A percentile compares a stretch with the other conserved stretches of the same genome.
These are phyloP conservation scores for Andrena dorsata DNA, from an alignment of 2,888 invertebrate species.

Conservation along the genomic window DNA sequence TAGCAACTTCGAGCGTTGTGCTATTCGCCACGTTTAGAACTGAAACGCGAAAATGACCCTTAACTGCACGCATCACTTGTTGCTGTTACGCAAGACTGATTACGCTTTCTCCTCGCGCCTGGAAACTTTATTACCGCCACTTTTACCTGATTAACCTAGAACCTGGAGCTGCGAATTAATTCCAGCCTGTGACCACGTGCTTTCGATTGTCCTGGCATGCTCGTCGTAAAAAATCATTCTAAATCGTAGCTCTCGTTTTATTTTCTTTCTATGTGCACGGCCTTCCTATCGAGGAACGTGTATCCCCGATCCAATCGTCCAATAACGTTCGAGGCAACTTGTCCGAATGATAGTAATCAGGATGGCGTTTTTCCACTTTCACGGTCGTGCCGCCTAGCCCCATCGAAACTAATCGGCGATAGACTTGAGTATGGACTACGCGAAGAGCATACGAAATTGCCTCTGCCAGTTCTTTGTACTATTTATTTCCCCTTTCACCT, in stretches of 20 bases:
- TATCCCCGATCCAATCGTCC: background rate
- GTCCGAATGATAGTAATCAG: slow-evolving; percentile 8
- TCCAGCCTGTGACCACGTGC: background rate
- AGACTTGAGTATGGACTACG: background rate
- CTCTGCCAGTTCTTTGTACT: background rate
- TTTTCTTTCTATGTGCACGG: background rate
- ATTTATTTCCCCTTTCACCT: too few species aligned
- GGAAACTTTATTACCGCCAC: slow-evolving; percentile 5
- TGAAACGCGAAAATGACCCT: slow-evolving; percentile 1
- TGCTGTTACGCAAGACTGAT: slow-evolving; percentile 38
- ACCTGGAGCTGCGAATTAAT: slow-evolving; percentile 11
- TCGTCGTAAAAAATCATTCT: background rate
- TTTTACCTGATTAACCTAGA: slow-evolving; percentile 15
- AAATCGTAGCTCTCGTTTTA: background rate
- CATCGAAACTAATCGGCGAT: background rate
- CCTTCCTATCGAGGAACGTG: background rate
- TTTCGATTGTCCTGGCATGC: background rate
- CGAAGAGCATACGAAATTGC: background rate
- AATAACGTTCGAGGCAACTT: background rate
- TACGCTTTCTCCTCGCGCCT: slow-evolving; percentile 42
- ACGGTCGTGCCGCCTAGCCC: background rate
- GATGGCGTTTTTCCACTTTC: slow-evolving; percentile 5
- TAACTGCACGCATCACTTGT: slow-evolving; percentile 37
- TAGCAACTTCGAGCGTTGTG: too few species aligned
- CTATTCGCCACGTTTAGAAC: too few species aligned